A percentile compares a stretch with the other conserved stretches of the same genome.
phyloP scores from a whole-genome alignment of 2,113 vertebrate genomes.

The Xyrauchen texanus region DNA sequence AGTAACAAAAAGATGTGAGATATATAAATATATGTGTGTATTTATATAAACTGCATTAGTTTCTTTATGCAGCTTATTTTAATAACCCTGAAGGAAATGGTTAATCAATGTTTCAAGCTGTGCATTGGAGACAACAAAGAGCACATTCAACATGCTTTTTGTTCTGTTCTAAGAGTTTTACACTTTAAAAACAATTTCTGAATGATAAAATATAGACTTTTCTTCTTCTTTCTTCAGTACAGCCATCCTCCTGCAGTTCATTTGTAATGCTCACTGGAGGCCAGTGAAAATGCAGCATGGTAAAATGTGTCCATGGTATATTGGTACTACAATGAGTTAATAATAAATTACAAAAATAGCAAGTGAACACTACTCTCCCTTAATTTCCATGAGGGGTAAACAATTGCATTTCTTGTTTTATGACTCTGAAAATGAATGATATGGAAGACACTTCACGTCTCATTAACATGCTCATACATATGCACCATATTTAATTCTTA shows the following conservation, averaged over 20 bases:
- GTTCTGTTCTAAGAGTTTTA: constrained; percentile 27
- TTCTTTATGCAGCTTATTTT: constrained; percentile 24
- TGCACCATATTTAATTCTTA: constrained; percentile 17
- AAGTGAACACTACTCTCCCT: constrained; percentile 15
- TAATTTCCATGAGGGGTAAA: constrained; percentile 28
- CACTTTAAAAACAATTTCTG: neutral
- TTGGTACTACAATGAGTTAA: constrained; percentile 24
- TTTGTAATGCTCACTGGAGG: constrained; percentile 12
- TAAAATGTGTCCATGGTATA: neutral
- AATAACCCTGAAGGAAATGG: constrained; percentile 28
- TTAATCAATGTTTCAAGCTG: constrained; percentile 21
- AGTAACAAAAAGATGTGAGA: constrained; percentile 54
- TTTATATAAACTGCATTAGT: constrained; percentile 37
- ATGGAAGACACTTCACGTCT: constrained; percentile 27
- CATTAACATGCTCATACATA: constrained; percentile 37
- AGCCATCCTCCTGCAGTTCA: neutral
- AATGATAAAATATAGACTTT: constrained; percentile 20
- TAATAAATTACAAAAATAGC: constrained; percentile 36
- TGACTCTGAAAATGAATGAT: neutral
- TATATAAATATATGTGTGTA: constrained; percentile 66
- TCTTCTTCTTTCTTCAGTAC: constrained; percentile 24
- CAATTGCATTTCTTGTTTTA: neutral
- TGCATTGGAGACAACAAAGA: constrained; percentile 41
- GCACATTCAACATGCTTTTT: constrained; percentile 35
- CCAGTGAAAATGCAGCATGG: constrained; percentile 17